A percentile compares a stretch with the other conserved stretches of the same genome.
These are phyloP conservation scores for Brachyrhaphis roseni DNA, from an alignment of 2,797 vertebrate species.

Conservation along the genomic window DNA sequence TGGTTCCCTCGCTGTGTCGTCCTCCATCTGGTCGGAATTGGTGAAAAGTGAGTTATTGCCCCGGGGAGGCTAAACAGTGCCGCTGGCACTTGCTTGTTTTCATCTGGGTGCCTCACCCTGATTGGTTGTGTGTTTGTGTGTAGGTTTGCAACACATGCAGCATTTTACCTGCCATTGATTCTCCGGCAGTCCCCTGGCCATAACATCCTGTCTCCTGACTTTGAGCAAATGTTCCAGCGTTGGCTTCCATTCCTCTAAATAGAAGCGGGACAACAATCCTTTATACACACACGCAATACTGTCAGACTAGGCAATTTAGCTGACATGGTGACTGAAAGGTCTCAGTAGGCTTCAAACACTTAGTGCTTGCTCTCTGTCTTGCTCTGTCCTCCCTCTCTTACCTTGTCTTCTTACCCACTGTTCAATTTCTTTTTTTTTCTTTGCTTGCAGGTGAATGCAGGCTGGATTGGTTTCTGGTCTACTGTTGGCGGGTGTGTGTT, in stretches of 20 bases:
- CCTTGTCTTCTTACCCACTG: neutral
- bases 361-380: slow-evolving; percentile 18
- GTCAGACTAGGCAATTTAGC: slow-evolving; percentile 21
- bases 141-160: slow-evolving; percentile 1
- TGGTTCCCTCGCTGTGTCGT: slow-evolving; percentile 23
- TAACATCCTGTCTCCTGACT: slow-evolving; percentile 28
- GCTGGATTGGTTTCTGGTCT: slow-evolving; percentile 99
- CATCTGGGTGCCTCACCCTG: slow-evolving; percentile 28
- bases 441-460: slow-evolving; percentile 90
- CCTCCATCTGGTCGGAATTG: slow-evolving; percentile 53
- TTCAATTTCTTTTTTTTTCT: slow-evolving; percentile 3
- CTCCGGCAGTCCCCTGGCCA: slow-evolving; percentile 17
- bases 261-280: slow-evolving; percentile 25
- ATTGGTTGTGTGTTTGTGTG: slow-evolving; percentile 24
- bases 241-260: slow-evolving; percentile 32
- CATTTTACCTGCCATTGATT: slow-evolving; percentile 43
- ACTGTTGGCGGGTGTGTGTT: slow-evolving; percentile 94
- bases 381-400: slow-evolving; percentile 12
- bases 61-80: slow-evolving; percentile 44
- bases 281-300: neutral
- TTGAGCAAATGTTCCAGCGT: slow-evolving; percentile 25
- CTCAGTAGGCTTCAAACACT: slow-evolving; percentile 33
- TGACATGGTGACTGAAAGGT: slow-evolving; percentile 50
- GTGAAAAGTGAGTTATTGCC: slow-evolving; percentile 50
- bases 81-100: slow-evolving; percentile 39